Conservation (phyloP, 2,888 invertebrate species). For the Nymphalis polychloros region DNA sequence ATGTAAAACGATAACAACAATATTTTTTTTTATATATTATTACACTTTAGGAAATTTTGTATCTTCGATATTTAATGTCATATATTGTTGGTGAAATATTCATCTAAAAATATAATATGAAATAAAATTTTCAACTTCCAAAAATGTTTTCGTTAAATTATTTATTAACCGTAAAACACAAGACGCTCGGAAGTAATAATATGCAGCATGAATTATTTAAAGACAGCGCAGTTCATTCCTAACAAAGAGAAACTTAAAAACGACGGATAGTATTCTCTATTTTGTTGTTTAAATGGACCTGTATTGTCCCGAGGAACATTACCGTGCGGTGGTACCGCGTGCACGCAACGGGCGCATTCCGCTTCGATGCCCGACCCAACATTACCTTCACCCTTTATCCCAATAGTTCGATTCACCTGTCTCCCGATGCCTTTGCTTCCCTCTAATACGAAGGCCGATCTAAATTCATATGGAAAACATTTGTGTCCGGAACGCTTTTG, state of each 20-base stretch:
- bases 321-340: slow-evolving; percentile 43
- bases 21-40: too few relatives aligned
- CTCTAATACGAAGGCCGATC: slow-evolving; percentile 71
- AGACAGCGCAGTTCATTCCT: slow-evolving; percentile 36
- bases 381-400: slow-evolving; percentile 59
- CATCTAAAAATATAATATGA: background rate
- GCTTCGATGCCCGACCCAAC: slow-evolving; percentile 42
- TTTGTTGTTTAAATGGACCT: slow-evolving; percentile 32
- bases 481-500: slow-evolving; percentile 68
- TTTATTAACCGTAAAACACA: slow-evolving; percentile 34
- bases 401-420: slow-evolving; percentile 69
- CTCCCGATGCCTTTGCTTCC: slow-evolving; percentile 65
- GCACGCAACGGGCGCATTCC: slow-evolving; percentile 48
- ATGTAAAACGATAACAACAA: background rate
- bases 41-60: too few relatives aligned
- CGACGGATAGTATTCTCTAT: slow-evolving; percentile 30
- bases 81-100: background rate
- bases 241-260: slow-evolving; percentile 35
- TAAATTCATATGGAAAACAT: slow-evolving; percentile 79
- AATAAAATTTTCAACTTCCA: background rate
- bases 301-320: slow-evolving; percentile 32
- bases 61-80: too few relatives aligned
- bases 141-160: slow-evolving; percentile 25
- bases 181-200: slow-evolving; percentile 36
- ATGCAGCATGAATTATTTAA: slow-evolving; percentile 40